A percentile compares a stretch with the other conserved stretches of the same genome.
Conservation (phyloP, 2,113 vertebrate species). For the Phylloscopus whistleri region DNA sequence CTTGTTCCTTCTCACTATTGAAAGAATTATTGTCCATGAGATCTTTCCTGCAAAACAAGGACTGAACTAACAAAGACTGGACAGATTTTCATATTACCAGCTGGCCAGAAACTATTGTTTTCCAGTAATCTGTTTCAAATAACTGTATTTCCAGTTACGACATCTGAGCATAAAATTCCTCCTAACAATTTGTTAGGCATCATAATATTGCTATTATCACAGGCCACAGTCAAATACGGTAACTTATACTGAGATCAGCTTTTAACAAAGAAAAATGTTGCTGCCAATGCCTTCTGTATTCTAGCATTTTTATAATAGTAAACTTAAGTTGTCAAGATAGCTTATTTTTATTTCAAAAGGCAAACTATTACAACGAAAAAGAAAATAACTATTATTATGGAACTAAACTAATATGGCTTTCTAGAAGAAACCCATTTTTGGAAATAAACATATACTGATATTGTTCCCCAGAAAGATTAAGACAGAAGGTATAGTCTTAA, state of each 20-base stretch:
- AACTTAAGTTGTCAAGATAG: background rate
- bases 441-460: background rate
- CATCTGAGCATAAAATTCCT: background rate
- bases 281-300: background rate
- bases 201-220: background rate
- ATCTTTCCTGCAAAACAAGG: background rate
- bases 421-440: background rate
- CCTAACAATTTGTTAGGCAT: background rate
- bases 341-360: background rate
- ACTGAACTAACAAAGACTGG: background rate
- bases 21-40: background rate
- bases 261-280: background rate
- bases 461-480: background rate
- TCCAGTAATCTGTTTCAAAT: background rate
- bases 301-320: background rate
- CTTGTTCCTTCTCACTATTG: background rate
- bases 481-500: background rate
- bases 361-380: background rate
- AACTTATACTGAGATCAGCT: background rate
- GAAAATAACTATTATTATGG: background rate
- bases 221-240: background rate
- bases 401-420: background rate
- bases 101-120: background rate
- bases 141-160: background rate
- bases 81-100: background rate